Conservation (phyloP, 2,797 vertebrate species). For the Hypotaenidia philippensis region DNA sequence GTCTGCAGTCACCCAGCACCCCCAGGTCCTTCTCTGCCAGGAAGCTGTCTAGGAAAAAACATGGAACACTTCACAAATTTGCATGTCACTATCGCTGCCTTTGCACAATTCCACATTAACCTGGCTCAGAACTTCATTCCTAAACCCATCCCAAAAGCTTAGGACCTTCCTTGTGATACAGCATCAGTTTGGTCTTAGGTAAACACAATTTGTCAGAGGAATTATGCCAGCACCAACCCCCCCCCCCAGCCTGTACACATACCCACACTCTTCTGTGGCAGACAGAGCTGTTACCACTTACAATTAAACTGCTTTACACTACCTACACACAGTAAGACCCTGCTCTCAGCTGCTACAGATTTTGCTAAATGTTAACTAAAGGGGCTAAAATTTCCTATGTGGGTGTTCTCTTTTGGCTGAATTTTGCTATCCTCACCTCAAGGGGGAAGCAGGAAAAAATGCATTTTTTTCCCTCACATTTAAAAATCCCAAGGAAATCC, state of each 20-base stretch:
- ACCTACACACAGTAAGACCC: neutral
- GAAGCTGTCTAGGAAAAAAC: no score
- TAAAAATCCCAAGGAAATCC: neutral
- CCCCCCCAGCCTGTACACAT: neutral
- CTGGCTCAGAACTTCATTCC: neutral
- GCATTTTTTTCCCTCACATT: neutral
- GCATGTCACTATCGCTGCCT: neutral
- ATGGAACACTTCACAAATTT: no score
- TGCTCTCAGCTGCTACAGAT: neutral
- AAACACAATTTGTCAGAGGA: neutral
- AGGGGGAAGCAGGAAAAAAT: neutral
- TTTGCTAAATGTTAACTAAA: neutral
- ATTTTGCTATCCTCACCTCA: neutral
- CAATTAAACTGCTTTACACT: neutral
- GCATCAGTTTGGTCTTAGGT: neutral
- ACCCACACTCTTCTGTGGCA: neutral
- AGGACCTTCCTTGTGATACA: neutral
- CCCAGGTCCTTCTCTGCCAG: no score
- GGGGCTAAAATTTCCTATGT: neutral
- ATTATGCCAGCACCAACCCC: neutral
- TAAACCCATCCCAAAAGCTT: neutral
- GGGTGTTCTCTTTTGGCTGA: neutral
- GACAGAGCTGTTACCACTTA: neutral
- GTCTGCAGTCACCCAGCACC: no score
- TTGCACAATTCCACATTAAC: fast-evolving